Conservation (phyloP, 2,113 vertebrate species). For the Terrapene triunguis region DNA sequence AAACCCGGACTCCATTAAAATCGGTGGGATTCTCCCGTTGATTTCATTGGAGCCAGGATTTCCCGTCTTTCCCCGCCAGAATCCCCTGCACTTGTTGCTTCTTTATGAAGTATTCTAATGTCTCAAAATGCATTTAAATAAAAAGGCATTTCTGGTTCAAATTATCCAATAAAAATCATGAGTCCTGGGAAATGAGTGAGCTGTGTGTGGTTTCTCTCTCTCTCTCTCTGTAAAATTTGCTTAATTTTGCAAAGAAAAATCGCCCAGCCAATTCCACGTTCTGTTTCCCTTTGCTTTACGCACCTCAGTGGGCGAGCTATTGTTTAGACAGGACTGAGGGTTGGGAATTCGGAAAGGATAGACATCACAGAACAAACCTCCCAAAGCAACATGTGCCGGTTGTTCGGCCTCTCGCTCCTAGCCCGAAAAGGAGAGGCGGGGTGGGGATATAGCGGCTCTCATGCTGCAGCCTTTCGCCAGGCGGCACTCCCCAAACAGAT, state of each 20-base stretch:
- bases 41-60: not conserved
- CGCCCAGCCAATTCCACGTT: not conserved
- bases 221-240: not conserved
- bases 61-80: not conserved
- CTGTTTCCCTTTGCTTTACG: not conserved
- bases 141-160: accelerated
- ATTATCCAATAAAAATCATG: not conserved
- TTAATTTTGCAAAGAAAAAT: accelerated
- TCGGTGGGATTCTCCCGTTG: not conserved
- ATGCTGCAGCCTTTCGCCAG: not conserved
- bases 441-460: not conserved
- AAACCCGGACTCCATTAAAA: not conserved
- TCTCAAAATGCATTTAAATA: not conserved
- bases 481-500: not conserved
- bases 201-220: accelerated
- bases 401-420: not conserved
- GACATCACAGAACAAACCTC: not conserved
- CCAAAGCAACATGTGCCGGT: no score
- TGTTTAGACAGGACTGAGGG: not conserved
- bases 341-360: not conserved
- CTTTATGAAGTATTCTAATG: not conserved
- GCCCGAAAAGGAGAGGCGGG: not conserved
- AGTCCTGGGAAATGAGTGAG: not conserved
- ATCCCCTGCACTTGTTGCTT: not conserved
- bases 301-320: not conserved